These are phyloP conservation scores for Sus cebifrons DNA, from an alignment of 2,797 vertebrate species.

Conservation along the genomic window DNA sequence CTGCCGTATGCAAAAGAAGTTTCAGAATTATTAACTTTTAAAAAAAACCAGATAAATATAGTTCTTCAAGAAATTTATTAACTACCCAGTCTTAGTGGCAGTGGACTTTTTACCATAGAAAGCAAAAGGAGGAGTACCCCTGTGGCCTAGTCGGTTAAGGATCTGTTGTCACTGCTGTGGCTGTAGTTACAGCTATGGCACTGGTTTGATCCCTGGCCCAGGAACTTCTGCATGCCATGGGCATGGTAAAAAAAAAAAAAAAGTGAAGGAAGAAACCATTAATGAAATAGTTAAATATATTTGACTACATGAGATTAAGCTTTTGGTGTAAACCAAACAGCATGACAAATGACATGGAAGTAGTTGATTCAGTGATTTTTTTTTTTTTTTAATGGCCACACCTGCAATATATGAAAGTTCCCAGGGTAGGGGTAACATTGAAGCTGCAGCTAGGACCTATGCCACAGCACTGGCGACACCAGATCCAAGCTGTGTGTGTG, in stretches of 20 bases:
- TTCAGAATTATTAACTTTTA: constrained; percentile 18
- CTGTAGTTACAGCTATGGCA: too few species aligned
- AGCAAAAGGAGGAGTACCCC: neutral
- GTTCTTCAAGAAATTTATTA: neutral
- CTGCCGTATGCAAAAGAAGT: neutral
- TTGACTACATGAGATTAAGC: neutral
- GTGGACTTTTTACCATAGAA: constrained; percentile 17
- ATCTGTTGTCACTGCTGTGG: too few species aligned
- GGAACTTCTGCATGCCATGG: too few species aligned
- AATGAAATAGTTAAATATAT: constrained; percentile 13
- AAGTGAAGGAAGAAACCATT: neutral
- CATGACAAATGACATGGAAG: neutral
- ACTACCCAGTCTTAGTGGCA: neutral
- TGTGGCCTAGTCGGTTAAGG: too few species aligned
- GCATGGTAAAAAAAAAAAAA: too few species aligned
- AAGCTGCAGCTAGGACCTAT: too few species aligned
- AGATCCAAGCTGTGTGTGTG: too few species aligned
- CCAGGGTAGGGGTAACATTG: too few species aligned
- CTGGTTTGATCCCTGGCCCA: too few species aligned
- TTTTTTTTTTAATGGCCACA: too few species aligned
- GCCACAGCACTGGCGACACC: too few species aligned
- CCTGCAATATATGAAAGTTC: too few species aligned
- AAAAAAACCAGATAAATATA: neutral
- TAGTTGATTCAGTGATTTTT: neutral
- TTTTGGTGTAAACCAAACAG: neutral